These are phyloP conservation scores for Eira barbara DNA, from an alignment of 2,113 vertebrate species.

Conservation along the genomic window DNA sequence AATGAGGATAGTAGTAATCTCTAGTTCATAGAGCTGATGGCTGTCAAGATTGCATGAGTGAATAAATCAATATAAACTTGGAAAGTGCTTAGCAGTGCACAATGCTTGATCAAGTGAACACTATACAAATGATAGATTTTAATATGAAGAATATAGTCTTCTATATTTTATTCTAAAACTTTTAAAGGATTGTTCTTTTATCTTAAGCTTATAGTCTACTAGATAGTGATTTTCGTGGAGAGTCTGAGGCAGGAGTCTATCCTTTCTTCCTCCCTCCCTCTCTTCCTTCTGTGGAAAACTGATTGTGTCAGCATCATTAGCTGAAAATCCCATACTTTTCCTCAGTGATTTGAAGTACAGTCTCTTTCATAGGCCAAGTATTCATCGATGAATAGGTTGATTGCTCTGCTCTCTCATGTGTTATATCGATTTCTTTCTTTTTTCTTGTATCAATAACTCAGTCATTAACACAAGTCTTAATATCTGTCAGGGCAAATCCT, in stretches of 20 bases:
- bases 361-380: background rate
- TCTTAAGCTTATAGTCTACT: background rate
- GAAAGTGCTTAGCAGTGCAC: background rate
- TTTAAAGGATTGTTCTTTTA: background rate
- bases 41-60: background rate
- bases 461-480: background rate
- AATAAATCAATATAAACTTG: background rate
- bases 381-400: background rate
- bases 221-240: background rate
- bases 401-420: background rate
- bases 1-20: background rate
- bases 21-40: background rate
- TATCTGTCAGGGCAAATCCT: background rate
- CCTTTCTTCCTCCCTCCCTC: background rate
- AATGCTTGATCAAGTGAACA: background rate
- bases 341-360: background rate
- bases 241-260: background rate
- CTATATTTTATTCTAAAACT: background rate
- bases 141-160: background rate
- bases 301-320: background rate
- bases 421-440: background rate
- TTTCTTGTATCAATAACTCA: background rate
- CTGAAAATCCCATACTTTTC: background rate
- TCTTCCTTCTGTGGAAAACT: background rate
- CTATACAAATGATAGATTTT: background rate